These are phyloP conservation scores for Orycteropus afer DNA, from an alignment of 2,113 vertebrate species.

Conservation along the genomic window DNA sequence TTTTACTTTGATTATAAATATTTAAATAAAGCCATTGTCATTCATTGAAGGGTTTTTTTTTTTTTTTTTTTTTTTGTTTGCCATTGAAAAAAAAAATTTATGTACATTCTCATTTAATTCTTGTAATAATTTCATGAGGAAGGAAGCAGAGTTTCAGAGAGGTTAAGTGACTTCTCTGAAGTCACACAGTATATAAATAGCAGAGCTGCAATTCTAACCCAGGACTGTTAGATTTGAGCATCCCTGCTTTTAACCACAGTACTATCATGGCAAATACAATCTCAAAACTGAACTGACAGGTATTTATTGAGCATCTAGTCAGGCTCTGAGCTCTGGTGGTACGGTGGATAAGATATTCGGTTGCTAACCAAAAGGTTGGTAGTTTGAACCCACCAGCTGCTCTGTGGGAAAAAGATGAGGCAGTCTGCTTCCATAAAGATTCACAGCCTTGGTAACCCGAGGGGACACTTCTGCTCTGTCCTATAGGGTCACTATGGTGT, in stretches of 20 bases:
- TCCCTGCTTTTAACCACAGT: not conserved
- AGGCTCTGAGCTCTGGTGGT: too few relatives aligned
- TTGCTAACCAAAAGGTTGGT: too few relatives aligned
- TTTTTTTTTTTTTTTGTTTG: not conserved
- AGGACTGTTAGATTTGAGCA: not conserved
- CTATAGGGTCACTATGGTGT: too few relatives aligned
- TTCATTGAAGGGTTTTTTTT: not conserved
- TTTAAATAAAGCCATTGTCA: slow-evolving; percentile 1
- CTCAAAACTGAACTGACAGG: not conserved
- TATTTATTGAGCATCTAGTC: not conserved
- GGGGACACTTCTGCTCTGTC: too few relatives aligned
- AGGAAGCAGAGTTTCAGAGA: slow-evolving; percentile 6
- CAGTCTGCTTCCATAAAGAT: too few relatives aligned
- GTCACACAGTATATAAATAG: not conserved
- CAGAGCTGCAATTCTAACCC: not conserved
- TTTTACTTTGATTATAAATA: slow-evolving; percentile 21
- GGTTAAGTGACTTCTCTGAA: not conserved
- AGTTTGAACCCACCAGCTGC: too few relatives aligned
- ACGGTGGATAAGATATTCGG: too few relatives aligned
- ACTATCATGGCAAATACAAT: not conserved
- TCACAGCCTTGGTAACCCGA: too few relatives aligned
- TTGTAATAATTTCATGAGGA: not conserved
- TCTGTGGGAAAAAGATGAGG: too few relatives aligned
- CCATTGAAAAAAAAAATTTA: not conserved
- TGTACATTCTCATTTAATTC: not conserved